Percentiles rank a stretch among this genome's conserved stretches.
These are phyloP conservation scores for Drosophila ananassae DNA, from an alignment of 1,140 invertebrate species.

Conservation along the genomic window DNA sequence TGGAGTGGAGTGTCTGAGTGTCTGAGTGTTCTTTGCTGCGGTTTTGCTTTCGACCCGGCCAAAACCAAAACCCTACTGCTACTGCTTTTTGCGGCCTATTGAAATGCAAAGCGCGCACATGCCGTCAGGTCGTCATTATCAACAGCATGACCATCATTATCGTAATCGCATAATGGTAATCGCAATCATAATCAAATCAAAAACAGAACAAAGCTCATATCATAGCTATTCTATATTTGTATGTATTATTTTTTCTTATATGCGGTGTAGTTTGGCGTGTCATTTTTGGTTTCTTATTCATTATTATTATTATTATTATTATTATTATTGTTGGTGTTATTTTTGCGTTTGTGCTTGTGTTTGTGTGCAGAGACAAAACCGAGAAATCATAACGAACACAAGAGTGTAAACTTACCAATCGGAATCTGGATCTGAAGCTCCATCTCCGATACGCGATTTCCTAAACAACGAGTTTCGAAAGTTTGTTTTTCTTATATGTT, in stretches of 20 bases:
- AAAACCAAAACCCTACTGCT: conserved; percentile 49
- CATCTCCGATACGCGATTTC: conserved; percentile 83
- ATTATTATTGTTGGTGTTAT: neutral
- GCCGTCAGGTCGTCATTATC: conserved; percentile 65
- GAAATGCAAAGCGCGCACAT: conserved; percentile 72
- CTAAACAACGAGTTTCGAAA: conserved; percentile 78
- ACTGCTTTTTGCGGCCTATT: conserved; percentile 53
- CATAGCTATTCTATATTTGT: conserved; percentile 10
- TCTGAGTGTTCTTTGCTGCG: conserved; percentile 25
- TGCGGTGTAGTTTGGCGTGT: neutral
- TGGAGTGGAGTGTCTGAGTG: neutral
- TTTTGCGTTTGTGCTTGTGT: conserved; percentile 18
- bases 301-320: neutral
- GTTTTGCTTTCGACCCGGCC: conserved; percentile 18
- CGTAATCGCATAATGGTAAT: conserved; percentile 34
- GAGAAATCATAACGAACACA: conserved; percentile 58
- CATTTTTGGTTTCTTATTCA: neutral
- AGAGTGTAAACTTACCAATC: conserved; percentile 80
- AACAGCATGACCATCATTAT: conserved; percentile 31
- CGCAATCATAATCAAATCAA: conserved; percentile 54
- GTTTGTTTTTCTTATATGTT: conserved; percentile 50
- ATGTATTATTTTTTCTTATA: conserved; percentile 7
- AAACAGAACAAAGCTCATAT: conserved; percentile 59
- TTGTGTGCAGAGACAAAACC: conserved; percentile 63
- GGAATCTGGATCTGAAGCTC: conserved; percentile 83